These are phyloP conservation scores for Lepidocyrtoides sp. DNA, from an alignment of 2,888 invertebrate genomes.

Conservation along the genomic window DNA sequence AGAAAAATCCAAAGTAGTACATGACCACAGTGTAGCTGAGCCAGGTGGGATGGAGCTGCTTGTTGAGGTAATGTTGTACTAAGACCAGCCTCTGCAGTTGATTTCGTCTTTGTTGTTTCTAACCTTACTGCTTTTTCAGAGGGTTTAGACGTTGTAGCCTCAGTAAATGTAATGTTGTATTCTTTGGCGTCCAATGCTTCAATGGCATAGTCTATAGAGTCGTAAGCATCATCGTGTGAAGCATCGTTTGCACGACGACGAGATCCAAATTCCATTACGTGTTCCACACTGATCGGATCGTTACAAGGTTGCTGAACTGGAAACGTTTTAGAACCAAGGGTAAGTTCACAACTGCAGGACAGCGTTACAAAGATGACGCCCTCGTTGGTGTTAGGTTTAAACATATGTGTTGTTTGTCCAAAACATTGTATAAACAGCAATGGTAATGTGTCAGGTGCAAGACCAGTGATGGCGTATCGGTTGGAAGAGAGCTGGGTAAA, in stretches of 20 bases:
- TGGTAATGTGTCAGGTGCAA: background rate
- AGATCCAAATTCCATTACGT: conserved; percentile 56
- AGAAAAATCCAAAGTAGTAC: conserved; percentile 69
- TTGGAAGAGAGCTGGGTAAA: conserved; percentile 73
- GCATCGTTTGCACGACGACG: background rate
- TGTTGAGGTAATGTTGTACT: background rate
- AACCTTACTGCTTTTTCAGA: background rate
- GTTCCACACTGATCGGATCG: conserved; percentile 53
- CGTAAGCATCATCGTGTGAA: conserved; percentile 18
- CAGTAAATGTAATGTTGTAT: conserved; percentile 63
- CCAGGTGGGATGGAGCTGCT: background rate
- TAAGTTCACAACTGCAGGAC: conserved; percentile 72
- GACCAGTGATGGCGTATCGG: conserved; percentile 71
- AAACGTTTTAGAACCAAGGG: conserved; percentile 42
- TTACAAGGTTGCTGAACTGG: conserved; percentile 67
- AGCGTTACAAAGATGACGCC: conserved; percentile 71
- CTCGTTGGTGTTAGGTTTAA: conserved; percentile 63
- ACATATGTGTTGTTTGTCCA: conserved; percentile 37
- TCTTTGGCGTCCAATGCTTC: conserved; percentile 49
- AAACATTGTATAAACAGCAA: conserved; percentile 47
- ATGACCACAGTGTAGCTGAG: conserved; percentile 62
- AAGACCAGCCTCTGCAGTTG: background rate
- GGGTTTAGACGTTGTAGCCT: background rate
- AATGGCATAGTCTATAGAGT: conserved; percentile 58
- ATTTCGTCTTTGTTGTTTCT: background rate